Evolutionary conservation across 2,797 vertebrate genomes (phyloP), one percentile per base, ranked within the genome.

Genomic region (Sardinella longiceps): DNA sequence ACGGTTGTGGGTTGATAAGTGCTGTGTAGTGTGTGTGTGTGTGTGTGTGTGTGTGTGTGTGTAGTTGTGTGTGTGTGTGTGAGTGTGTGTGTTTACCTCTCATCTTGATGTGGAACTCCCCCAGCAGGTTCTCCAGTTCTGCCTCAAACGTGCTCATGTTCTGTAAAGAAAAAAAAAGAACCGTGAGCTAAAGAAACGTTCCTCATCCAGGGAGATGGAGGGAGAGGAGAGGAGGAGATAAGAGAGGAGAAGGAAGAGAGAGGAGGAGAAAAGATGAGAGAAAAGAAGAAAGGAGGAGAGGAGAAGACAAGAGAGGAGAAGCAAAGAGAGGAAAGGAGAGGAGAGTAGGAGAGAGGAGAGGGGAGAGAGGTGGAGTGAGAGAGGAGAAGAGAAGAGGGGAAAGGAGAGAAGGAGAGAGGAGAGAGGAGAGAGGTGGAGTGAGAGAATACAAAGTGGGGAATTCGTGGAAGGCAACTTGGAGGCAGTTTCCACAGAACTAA

Each of bases 81-180:
- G 30, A 37, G 66, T 74, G 63, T 33, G 66, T 74, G 66, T 74
- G 66, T 37, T 82, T 95, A 98, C 98, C 98, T 97, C 99, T 99
- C 98, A 99, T 99, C 94, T 96, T 98, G 93, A 99, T 98, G 88
- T 97, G 98, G 93, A 99, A 99, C 91, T 99, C 98, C 60, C 98
- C 98, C 80, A 99, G 89, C 84, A 99, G 94, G 87, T 95, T 97
- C 94, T 99, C 98, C 92, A 99, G 93, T 88, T 99, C 98, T 0
- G 93, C 95, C 91, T 99, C 98, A 60, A 99, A 97, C 12, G 96
- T 93, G 87, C 97, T 96, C 98, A 99, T 98, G 87, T 98, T 99
- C 98, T 99, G 93, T 1, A 11, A 85, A 82, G 84, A 20, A 45
- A 1, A 15, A 39, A 58, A 82, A 14, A 25, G 48, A 53, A 53